phyloP scores from a whole-genome alignment of 2,888 invertebrate species.

The Cordylochernes scorpioides region DNA sequence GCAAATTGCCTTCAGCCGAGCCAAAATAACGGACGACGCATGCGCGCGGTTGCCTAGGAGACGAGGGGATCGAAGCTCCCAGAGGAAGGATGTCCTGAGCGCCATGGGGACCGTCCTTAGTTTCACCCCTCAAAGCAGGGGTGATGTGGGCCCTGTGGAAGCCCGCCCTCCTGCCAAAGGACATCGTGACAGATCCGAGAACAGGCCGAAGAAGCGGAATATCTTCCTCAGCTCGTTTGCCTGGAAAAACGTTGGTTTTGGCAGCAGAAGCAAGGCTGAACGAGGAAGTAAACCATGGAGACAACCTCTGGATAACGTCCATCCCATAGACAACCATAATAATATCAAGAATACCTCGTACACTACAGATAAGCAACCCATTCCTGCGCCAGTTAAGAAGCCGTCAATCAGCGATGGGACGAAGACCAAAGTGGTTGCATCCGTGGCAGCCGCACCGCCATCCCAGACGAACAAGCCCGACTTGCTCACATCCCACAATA shows the following conservation, averaged over 20 bases:
- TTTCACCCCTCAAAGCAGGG: conserved; percentile 20
- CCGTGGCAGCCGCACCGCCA: too few relatives aligned
- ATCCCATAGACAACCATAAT: conserved; percentile 46
- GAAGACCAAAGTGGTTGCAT: not conserved
- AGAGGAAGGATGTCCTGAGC: too few relatives aligned
- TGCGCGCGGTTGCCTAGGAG: too few relatives aligned
- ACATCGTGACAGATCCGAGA: too few relatives aligned
- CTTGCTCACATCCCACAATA: conserved; percentile 5
- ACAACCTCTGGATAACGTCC: conserved; percentile 38
- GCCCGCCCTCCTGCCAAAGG: too few relatives aligned
- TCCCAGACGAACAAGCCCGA: conserved; percentile 10
- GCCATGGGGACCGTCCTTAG: conserved; percentile 14
- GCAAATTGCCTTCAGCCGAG: too few relatives aligned
- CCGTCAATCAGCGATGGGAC: not conserved
- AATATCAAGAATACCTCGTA: conserved; percentile 40
- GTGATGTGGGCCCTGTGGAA: too few relatives aligned
- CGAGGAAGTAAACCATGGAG: conserved; percentile 9
- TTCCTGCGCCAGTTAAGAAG: not conserved
- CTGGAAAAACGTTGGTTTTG: conserved; percentile 82
- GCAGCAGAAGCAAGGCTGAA: conserved; percentile 53
- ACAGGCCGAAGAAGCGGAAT: conserved; percentile 48
- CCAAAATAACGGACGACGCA: too few relatives aligned
- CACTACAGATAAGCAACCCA: conserved; percentile 25
- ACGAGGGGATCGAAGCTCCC: too few relatives aligned
- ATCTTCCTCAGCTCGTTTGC: conserved; percentile 78